Conservation (phyloP, 1,140 invertebrate species). For the Sitobion miscanthi region DNA sequence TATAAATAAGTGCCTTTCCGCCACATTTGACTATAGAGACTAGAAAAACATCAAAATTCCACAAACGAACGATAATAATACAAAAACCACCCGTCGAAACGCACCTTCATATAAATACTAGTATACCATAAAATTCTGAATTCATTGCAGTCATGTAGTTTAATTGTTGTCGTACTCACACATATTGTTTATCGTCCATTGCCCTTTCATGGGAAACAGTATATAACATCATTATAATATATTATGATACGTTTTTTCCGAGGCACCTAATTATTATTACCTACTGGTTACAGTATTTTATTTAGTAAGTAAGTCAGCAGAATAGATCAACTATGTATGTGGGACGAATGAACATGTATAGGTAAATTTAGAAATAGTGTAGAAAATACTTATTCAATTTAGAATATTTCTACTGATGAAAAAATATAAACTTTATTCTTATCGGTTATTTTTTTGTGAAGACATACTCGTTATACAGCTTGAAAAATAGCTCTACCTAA, state of each 20-base stretch:
- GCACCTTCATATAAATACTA: not conserved
- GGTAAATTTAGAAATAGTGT: not conserved
- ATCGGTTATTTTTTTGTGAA: not conserved
- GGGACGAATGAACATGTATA: too few species aligned
- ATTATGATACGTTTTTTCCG: not conserved
- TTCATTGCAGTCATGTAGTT: not conserved
- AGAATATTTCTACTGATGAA: not conserved
- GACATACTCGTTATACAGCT: not conserved
- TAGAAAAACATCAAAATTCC: slow-evolving; percentile 8
- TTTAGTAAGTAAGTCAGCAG: not conserved
- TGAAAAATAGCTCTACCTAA: not conserved
- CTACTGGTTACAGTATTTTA: not conserved
- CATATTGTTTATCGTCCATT: not conserved
- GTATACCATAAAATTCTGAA: not conserved
- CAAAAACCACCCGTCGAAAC: not conserved
- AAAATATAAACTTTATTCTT: not conserved
- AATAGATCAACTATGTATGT: not conserved
- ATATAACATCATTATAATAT: not conserved
- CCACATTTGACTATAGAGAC: not conserved
- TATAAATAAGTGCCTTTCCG: slow-evolving; percentile 5
- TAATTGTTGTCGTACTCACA: not conserved
- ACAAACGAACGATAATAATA: not conserved
- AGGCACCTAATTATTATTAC: not conserved
- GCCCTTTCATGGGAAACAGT: not conserved
- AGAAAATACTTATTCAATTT: not conserved